These are phyloP conservation scores for Poecilobothrus nobilitatus DNA, from an alignment of 2,888 invertebrate genomes.

Conservation along the genomic window DNA sequence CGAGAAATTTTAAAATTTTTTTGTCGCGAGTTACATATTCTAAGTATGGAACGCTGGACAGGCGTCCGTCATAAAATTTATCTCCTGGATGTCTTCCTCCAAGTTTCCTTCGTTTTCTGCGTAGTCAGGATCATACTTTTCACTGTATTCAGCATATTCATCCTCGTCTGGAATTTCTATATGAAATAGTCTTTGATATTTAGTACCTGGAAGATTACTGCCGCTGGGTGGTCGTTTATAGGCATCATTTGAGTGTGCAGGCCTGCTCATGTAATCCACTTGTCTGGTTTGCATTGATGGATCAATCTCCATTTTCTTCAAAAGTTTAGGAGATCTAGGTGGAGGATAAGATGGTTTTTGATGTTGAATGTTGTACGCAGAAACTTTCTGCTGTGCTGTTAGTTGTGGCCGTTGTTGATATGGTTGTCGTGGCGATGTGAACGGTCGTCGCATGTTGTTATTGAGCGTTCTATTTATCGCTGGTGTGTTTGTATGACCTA, in stretches of 20 bases:
- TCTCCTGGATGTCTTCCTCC: background rate
- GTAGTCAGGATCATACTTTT: too few species aligned
- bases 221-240: too few species aligned
- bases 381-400: background rate
- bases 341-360: background rate
- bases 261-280: conserved; percentile 10
- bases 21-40: background rate
- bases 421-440: background rate
- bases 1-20: too few species aligned
- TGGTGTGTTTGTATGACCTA: conserved; percentile 12
- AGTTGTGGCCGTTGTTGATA: background rate
- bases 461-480: background rate
- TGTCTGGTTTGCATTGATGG: conserved; percentile 8
- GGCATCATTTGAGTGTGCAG: too few species aligned
- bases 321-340: background rate
- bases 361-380: conserved; percentile 14
- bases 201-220: too few species aligned
- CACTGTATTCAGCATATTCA: too few species aligned
- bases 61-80: conserved; percentile 11
- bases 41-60: conserved; percentile 11
- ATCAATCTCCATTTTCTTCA: conserved; percentile 4
- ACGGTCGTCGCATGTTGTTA: background rate
- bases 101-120: background rate
- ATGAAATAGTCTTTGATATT: too few species aligned
- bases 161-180: too few species aligned